Evolutionary conservation across 1,140 invertebrate genomes (phyloP).

Genomic region (Neodiprion fabricii): DNA sequence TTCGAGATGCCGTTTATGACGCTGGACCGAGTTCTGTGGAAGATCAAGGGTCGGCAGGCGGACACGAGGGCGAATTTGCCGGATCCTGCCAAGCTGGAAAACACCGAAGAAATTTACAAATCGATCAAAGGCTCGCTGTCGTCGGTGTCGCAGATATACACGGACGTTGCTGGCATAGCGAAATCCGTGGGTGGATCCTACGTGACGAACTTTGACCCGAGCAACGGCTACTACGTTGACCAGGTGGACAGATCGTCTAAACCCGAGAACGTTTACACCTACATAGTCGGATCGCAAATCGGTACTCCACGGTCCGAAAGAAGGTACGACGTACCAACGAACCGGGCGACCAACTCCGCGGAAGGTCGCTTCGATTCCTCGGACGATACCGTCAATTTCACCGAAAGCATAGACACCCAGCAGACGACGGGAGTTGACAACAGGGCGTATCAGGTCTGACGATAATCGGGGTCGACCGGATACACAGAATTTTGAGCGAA

Average conservation of each 20-base stretch:
- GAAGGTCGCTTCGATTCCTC: background rate
- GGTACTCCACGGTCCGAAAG: background rate
- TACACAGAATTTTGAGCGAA: no score
- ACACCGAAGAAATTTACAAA: conserved; percentile 28
- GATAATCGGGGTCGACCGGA: no score
- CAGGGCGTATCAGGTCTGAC: background rate
- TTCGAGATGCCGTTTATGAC: conserved; percentile 56
- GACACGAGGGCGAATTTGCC: background rate
- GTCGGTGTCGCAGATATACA: conserved; percentile 5
- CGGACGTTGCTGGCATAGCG: conserved; percentile 8
- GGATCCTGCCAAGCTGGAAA: conserved; percentile 26
- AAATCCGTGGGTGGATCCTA: background rate
- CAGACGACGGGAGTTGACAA: background rate
- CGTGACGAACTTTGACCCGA: background rate
- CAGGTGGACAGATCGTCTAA: background rate
- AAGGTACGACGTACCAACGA: background rate
- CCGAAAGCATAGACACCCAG: background rate
- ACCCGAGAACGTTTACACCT: conserved; percentile 3
- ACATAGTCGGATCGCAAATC: background rate
- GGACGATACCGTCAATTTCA: background rate
- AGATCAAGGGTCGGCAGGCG: background rate
- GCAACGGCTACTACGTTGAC: conserved; percentile 3
- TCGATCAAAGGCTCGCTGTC: conserved; percentile 24
- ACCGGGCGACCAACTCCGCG: background rate
- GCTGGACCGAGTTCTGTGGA: conserved; percentile 12